Evolutionary conservation across 1,140 invertebrate species (phyloP), one percentile per base, ranked within the genome.

Genomic region (Bombus waltoni): DNA sequence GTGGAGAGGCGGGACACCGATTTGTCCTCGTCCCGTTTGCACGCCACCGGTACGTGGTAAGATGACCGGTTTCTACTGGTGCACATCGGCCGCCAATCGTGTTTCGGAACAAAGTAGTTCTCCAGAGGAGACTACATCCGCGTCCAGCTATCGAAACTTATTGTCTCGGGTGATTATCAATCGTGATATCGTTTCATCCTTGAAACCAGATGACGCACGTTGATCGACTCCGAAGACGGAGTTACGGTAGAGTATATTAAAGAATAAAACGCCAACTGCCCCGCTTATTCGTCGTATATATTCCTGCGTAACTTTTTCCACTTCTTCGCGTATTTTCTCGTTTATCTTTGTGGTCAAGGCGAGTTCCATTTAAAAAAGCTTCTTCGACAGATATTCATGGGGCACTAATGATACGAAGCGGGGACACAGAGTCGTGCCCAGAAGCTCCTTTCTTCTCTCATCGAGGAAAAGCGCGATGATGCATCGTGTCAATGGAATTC

Each of bases 11-110:
- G 86, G 76, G 78, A 73, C 71, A 85, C 70, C 85, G 83, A 90
- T 90, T 90, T 88, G 89, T 88, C 89, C 85, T 90, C 89, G 87
- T 88, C 81, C 86, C 85, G 82, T 88, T 88, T 87, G 81, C 74
- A 84, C 68, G 74, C 53, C 75, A 83, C 75, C 74, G 68, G 76
- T 87, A 85, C 82, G 82, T 47, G 82, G 75, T 65, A 65, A 87
- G 68, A 79, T 72, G 86, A 87, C 86, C 86, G 86, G 86, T 87
- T 87, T 87, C 70, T 38, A 76, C 74, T 35, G 81, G 75, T 78
- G 81, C 68, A 35, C 44, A 83, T 85, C 72, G 72, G 81, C n/a
- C 42, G 72, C 47, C 68, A 80, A 85, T 80, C 84, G 65, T 76
- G 66, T 83, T 83, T 86, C 73, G 85, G 80, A 28, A 71, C 73